These are phyloP conservation scores for Mus musculus DNA, from an alignment of 2,113 vertebrate species.

Conservation along the genomic window GRCm39 chr16:12088001-12088500, in stretches of 20 bases:
- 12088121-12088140: neutral
- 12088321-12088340: neutral
- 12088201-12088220: too few relatives aligned
- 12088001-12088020: neutral
- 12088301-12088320: constrained; percentile 53
- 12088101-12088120: neutral
- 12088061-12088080: neutral
- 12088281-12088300: neutral
- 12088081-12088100: neutral
- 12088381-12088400: constrained; percentile 61
- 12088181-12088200: neutral
- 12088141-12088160: neutral
- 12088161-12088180: neutral
- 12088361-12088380: constrained; percentile 69
- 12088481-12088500: constrained; percentile 85
- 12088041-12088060: neutral
- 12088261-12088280: neutral
- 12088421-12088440: constrained; percentile 74
- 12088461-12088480: constrained; percentile 83
- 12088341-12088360: neutral
- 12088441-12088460: constrained; percentile 83
- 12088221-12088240: neutral
- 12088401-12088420: constrained; percentile 4
- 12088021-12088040: neutral
- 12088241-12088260: neutral